Conservation (phyloP, 2,797 vertebrate species). For the Sylvilagus floridanus region DNA sequence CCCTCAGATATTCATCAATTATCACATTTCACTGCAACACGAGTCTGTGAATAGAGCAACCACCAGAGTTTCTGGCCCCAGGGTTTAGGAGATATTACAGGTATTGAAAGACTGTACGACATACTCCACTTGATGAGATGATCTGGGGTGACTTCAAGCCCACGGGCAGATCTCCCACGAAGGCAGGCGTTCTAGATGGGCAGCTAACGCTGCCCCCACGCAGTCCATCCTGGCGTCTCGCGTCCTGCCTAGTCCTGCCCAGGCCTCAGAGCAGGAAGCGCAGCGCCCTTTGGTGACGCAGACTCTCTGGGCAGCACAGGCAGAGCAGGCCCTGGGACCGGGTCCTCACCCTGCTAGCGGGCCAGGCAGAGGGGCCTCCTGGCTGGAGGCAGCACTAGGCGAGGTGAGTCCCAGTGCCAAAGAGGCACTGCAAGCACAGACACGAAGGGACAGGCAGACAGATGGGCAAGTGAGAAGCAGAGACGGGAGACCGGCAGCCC, state of each 20-base stretch:
- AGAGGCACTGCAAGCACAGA: fast-evolving
- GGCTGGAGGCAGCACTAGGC: fast-evolving
- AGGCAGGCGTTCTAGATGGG: not conserved
- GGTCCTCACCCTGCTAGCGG: not conserved
- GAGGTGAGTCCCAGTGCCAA: not conserved
- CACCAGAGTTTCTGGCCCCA: conserved; percentile 65
- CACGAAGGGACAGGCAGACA: not conserved
- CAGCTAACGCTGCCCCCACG: fast-evolving
- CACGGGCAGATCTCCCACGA: fast-evolving
- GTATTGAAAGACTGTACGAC: not conserved
- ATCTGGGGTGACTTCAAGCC: not conserved
- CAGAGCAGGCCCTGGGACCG: fast-evolving
- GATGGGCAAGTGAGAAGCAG: fast-evolving
- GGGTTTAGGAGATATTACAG: conserved; percentile 48
- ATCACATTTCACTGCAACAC: conserved; percentile 81
- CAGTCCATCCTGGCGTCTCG: fast-evolving
- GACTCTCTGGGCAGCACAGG: not conserved
- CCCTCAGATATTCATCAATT: conserved; percentile 83
- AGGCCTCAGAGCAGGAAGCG: not conserved
- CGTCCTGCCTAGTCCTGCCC: fast-evolving
- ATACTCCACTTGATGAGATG: conserved; percentile 41
- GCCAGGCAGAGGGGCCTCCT: fast-evolving
- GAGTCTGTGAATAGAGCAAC: conserved; percentile 57
- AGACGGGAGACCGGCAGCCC: fast-evolving
- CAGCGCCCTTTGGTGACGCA: not conserved